Evolutionary conservation across 2,888 invertebrate species (phyloP), one percentile per base, ranked within the genome.

Genomic region (Bunonema sp.): DNA sequence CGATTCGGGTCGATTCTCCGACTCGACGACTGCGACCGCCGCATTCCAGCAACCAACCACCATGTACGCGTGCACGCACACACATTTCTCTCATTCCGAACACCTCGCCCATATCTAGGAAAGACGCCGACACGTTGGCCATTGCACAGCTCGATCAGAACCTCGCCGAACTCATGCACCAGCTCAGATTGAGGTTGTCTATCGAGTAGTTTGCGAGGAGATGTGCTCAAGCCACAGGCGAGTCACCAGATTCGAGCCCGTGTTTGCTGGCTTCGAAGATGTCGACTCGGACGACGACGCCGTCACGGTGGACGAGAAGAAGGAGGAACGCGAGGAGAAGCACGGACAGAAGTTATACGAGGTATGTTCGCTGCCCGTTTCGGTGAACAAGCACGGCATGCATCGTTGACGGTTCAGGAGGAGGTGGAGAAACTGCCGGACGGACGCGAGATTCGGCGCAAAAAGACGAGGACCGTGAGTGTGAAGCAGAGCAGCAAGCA

Each of bases 241-340:
- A 51, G 54, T 63, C 3, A 55, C 57, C 19, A 52, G 47, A 30
- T 62, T 62, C 35, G 49, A 54, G 15, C 62, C 62, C 7, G 37
- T 47, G 16, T 52, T 52, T 23, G 34, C 61, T 23, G 50, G 51
- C 36, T 43, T 61, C 24, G 52, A 45, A 18, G 52, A 49, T 5
- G 58, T 55, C 40, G 48, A 48, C 23, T 49, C 49, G 7, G 61
- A 61, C 37, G 58, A 58, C 12, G 50, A 46, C n/a, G 58, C 48
- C 24, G 46, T 61, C n/a, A 54, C 54, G 8, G 57, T 59, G 19
- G 55, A 57, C 37, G 59, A 61, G 35, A 49, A 57, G 43, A 52
- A 53, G 34, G 62, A 62, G 41, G 57, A 59, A 35, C 37, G 62
- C 28, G 55, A 51, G 16, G 60, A 62, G 45, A 53, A 62, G 36